Base-by-base conservation (phyloP, 2,888 invertebrate species). In the Tetanocera ferruginea region DNA sequence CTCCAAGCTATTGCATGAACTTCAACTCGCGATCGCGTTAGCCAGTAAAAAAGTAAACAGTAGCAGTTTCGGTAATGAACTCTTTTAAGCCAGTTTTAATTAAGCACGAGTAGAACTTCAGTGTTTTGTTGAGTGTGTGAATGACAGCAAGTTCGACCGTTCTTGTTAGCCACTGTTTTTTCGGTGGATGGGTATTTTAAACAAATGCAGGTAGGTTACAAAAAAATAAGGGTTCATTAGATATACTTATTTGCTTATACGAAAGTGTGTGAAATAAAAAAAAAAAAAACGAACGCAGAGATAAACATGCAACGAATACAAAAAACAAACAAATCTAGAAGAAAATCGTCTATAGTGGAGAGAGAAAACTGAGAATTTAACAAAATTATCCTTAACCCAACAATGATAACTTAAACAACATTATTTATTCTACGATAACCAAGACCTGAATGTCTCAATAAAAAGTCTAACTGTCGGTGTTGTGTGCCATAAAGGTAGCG, bases 51-150 rank as follows among this genome's bases (percentile, higher is more conserved):
- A 72, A 52, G 31, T 67, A 66, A 75, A 86, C 87, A 82, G 87
- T 87, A 87, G 87, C 87, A 79, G 74, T 76, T 83, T 81, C 83
- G 83, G 86, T 87, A 88, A 87, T 87, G 85, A 86, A 88, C 86
- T 84, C 86, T 85, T 83, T 87, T 86, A 87, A 87, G 87, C 85
- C 87, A 86, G 84, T 86, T 87, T 88, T 87, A 87, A 88, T 87
- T 87, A 87, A 84, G 85, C 84, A 83, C 81, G 83, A 62, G 73
- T 55, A 55, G 62, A 77, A 37, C 60, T 77, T 75, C 66, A 74
- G 75, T 71, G 75, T 64, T 71, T 77, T 78, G 77, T 80, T 74
- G 78, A 81, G 78, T 78, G 80, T 79, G 77, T 76, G 79, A 67
- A 37, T 69, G 76, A 67, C 78, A 76, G 60, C 72, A 73, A 49